phyloP scores from a whole-genome alignment of 2,797 vertebrate genomes.

The Chrosomus eos region DNA sequence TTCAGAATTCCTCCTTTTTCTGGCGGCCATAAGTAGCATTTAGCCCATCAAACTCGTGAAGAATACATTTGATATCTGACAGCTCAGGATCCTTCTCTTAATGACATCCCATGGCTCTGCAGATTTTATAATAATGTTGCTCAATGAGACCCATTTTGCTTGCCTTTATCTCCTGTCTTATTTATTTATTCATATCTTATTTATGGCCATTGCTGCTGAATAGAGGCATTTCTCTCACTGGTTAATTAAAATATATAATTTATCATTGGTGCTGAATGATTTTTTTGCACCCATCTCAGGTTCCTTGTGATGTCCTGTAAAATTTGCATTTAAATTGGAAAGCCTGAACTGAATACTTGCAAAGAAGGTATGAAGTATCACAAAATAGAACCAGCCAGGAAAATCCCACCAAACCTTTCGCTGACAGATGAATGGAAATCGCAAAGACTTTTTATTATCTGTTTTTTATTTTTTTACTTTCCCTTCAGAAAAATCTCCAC shows the following conservation, averaged over 20 bases:
- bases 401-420: constrained; percentile 37
- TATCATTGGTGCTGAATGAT: constrained; percentile 73
- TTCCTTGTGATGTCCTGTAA: constrained; percentile 76
- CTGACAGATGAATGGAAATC: constrained; percentile 41
- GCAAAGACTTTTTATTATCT: constrained; percentile 37
- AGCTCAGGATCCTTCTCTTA: constrained; percentile 74
- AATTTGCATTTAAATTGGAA: constrained; percentile 87
- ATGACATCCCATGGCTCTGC: constrained; percentile 69
- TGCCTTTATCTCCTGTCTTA: constrained; percentile 63
- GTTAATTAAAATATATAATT: constrained; percentile 87
- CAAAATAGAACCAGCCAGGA: constrained; percentile 44
- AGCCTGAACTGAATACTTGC: constrained; percentile 73
- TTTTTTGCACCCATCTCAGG: constrained; percentile 60
- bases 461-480: neutral
- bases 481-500: constrained; percentile 33
- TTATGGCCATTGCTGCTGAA: constrained; percentile 72
- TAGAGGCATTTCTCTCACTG: constrained; percentile 70
- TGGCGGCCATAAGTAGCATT: constrained; percentile 69
- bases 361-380: constrained; percentile 51
- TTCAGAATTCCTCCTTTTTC: constrained; percentile 71
- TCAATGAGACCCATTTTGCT: constrained; percentile 55
- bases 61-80: constrained; percentile 78
- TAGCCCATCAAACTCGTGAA: constrained; percentile 70
- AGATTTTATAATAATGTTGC: constrained; percentile 57
- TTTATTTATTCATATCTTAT: constrained; percentile 79